Base-by-base conservation (phyloP, 2,888 invertebrate genomes). In the Hydriomena furcata region DNA sequence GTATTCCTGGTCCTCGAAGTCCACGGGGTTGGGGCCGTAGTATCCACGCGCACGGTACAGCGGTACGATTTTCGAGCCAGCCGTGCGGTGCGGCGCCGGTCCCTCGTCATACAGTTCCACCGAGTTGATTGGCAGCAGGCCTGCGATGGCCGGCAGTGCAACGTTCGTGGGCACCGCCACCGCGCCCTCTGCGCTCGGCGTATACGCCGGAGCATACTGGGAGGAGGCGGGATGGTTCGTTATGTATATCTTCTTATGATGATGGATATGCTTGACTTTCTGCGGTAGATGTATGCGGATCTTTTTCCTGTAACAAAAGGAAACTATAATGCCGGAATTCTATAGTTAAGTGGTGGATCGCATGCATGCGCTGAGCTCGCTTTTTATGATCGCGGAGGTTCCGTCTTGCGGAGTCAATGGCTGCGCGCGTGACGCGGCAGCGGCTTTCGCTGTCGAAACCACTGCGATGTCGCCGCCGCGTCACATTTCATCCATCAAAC, bases 271-370 rank as follows among this genome's bases (percentile, higher is more conserved):
- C 77, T 90, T 91, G 76, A 91, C 91, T 71, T 88, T 88, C 79
- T 91, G 90, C 68, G 91, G 91, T 79, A 91, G 86, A 80, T 91
- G 91, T 75, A 91, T 91, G 75, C 90, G 90, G 73, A 91, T 91
- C 79, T 91, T 91, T 81, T 91, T 91, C 76, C 91, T 91, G 88
- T 43, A 90, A 90, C 86, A 88, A 88, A 64, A 76, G 55, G 50
- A 43, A 75, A 63, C 71, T 72, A 73, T 54, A 72, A 65, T 76
- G 64, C 58, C 63, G 71, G 63, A 72, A 72, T 76, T 73, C 65
- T 63, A 59, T 63, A 57, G 61, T 73, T 59, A 62, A 58, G 53
- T 68, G 60, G 61, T 65, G 57, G 63, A 75, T 83, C 66, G 84
- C 84, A 76, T 84, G 85, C 78, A 72, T 66, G 76, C 66, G 62